phyloP scores from a whole-genome alignment of 2,888 invertebrate genomes.

The Hololepta plana region DNA sequence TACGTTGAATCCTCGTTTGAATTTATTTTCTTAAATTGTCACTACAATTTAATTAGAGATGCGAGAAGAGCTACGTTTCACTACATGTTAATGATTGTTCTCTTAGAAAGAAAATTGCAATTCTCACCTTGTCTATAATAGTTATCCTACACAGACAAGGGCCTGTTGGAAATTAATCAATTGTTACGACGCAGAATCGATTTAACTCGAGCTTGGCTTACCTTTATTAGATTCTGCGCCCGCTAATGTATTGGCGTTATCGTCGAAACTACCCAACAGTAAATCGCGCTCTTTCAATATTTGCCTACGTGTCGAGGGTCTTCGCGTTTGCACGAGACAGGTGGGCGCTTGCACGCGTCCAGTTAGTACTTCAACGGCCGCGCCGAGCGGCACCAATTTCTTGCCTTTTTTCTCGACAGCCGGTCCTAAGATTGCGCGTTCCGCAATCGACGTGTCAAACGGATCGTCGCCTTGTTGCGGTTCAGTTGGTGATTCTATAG shows the following conservation, averaged over 20 bases:
- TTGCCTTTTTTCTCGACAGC: slow-evolving; percentile 55
- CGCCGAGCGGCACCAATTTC: slow-evolving; percentile 64
- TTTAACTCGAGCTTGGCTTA: background rate
- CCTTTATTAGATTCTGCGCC: slow-evolving; percentile 1
- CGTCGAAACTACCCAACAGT: slow-evolving; percentile 43
- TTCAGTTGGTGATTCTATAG: slow-evolving; percentile 55
- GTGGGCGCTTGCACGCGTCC: slow-evolving; percentile 64
- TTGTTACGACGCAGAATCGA: no score
- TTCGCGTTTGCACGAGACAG: slow-evolving; percentile 33
- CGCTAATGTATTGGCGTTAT: slow-evolving; percentile 15
- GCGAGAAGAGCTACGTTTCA: no score
- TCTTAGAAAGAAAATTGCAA: no score
- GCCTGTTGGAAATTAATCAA: no score
- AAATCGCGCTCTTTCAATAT: slow-evolving; percentile 39
- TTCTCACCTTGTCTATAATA: no score
- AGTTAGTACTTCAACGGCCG: slow-evolving; percentile 74
- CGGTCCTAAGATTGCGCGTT: slow-evolving; percentile 62
- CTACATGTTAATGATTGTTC: no score
- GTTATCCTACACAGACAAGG: no score
- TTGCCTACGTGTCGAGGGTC: slow-evolving; percentile 28
- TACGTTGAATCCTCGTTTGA: no score
- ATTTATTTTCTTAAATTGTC: no score
- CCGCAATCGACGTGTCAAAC: slow-evolving; percentile 78
- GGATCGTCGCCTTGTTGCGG: slow-evolving; percentile 57
- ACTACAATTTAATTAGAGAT: no score